Percentiles rank a stretch among this genome's conserved stretches.
Evolutionary conservation across 2,888 invertebrate genomes (phyloP).

Genomic region (Brenthis ino): DNA sequence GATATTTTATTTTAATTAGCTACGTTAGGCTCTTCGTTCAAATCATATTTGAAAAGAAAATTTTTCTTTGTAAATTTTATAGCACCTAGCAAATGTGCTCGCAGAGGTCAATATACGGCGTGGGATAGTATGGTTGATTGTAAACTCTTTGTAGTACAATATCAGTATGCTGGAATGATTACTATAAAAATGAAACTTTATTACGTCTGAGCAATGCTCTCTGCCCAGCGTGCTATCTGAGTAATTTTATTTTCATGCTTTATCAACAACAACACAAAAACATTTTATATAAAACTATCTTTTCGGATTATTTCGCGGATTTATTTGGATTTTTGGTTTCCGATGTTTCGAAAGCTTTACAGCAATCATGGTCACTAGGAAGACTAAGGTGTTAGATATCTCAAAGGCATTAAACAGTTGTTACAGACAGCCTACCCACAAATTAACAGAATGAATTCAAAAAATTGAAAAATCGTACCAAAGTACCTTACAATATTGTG

Average conservation of each 20-base stretch:
- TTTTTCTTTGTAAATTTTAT: conserved; percentile 37
- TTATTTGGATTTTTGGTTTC: no score
- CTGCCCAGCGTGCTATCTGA: neutral
- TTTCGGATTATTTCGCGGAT: no score
- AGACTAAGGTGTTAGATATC: no score
- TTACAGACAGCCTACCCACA: no score
- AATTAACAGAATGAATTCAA: no score
- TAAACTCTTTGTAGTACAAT: conserved; percentile 12
- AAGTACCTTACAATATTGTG: no score
- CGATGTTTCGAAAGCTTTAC: no score
- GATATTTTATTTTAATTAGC: conserved; percentile 52
- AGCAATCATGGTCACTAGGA: no score
- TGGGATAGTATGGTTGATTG: conserved; percentile 23
- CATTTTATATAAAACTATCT: no score
- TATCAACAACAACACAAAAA: neutral
- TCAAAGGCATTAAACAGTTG: no score
- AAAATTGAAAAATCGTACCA: no score
- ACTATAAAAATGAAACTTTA: conserved; percentile 9
- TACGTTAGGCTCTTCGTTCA: conserved; percentile 51
- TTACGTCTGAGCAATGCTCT: conserved; percentile 8
- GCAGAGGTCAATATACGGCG: conserved; percentile 40
- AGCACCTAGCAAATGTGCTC: conserved; percentile 39
- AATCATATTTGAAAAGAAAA: conserved; percentile 48
- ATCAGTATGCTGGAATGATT: conserved; percentile 7
- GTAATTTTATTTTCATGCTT: conserved; percentile 8